A percentile compares a stretch with the other conserved stretches of the same genome.
Evolutionary conservation across 2,797 vertebrate species (phyloP).

Genomic region (Myotis planiceps): DNA sequence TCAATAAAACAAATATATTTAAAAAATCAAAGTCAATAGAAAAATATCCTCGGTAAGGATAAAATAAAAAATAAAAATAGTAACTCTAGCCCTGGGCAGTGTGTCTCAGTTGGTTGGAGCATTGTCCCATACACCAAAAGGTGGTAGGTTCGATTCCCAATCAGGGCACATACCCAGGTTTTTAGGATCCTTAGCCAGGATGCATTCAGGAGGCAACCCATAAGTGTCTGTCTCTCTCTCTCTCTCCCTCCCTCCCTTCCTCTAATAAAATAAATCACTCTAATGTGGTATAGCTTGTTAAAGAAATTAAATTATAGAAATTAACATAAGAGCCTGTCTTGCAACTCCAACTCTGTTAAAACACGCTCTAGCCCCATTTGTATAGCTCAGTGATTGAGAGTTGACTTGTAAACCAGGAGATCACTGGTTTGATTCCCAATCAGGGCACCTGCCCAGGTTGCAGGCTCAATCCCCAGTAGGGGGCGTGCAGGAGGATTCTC

Average conservation of each 20-base stretch:
- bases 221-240: background rate
- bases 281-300: background rate
- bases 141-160: background rate
- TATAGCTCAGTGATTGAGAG: too few relatives aligned
- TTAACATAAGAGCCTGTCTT: background rate
- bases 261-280: background rate
- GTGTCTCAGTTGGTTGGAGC: background rate
- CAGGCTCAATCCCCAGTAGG: too few relatives aligned
- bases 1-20: too few relatives aligned
- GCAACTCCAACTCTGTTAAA: conserved; percentile 41
- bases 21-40: too few relatives aligned
- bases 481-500: too few relatives aligned
- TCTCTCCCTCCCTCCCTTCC: background rate
- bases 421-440: too few relatives aligned
- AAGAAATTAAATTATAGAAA: conserved; percentile 43
- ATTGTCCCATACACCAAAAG: background rate
- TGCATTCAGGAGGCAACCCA: background rate
- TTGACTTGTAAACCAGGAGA: too few relatives aligned
- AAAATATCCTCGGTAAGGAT: too few relatives aligned
- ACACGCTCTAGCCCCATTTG: background rate
- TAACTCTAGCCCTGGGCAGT: background rate
- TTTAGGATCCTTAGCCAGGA: too few relatives aligned
- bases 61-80: background rate
- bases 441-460: too few relatives aligned
- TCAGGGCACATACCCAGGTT: background rate